Percentiles rank a stretch among this genome's conserved stretches.
These are phyloP conservation scores for Oceanodroma tethys DNA, from an alignment of 2,113 vertebrate genomes.

Conservation along the genomic window DNA sequence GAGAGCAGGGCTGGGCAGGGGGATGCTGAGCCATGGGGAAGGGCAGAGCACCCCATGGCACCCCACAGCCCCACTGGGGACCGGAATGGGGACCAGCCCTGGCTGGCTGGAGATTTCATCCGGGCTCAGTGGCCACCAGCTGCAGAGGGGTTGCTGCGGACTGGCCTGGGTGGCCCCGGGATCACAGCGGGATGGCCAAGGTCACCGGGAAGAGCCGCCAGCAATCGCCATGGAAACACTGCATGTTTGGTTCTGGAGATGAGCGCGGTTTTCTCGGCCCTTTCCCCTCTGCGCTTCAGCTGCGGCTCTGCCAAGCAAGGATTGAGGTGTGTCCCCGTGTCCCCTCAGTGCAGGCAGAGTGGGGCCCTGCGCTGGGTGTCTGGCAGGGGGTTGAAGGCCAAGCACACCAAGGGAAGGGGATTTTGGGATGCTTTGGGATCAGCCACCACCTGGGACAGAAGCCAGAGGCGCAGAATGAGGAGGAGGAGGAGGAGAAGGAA, in stretches of 20 bases:
- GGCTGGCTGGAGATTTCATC: background rate
- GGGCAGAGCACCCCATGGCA: background rate
- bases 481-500: background rate
- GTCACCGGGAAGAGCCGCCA: background rate
- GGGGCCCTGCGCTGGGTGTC: background rate
- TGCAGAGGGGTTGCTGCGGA: background rate
- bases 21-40: background rate
- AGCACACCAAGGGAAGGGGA: background rate
- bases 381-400: background rate
- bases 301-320: background rate
- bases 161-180: rapidly evolving
- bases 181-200: background rate
- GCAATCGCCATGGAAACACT: conserved; percentile 10
- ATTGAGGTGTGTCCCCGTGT: background rate
- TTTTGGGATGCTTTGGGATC: background rate
- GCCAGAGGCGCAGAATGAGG: background rate
- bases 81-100: background rate
- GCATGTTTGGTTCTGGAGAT: background rate
- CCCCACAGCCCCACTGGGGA: background rate
- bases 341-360: rapidly evolving
- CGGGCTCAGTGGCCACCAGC: background rate
- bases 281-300: background rate
- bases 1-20: background rate
- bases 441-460: background rate
- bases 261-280: background rate